phyloP scores from a whole-genome alignment of 2,113 vertebrate species.

The Centropus unirufus region DNA sequence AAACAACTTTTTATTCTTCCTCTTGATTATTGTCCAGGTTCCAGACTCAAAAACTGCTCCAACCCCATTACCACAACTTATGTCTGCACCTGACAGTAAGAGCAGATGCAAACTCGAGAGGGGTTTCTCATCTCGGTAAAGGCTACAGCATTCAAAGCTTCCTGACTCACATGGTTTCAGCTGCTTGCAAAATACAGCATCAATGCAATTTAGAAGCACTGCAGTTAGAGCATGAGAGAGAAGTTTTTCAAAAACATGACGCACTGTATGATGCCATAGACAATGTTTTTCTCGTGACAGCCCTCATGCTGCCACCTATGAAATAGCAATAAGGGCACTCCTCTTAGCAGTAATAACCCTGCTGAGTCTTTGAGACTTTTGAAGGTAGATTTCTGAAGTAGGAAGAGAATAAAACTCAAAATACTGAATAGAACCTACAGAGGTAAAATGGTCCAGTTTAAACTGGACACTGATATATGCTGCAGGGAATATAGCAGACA shows the following conservation, averaged over 20 bases:
- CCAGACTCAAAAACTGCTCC: not conserved
- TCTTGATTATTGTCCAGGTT: not conserved
- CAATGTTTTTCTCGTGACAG: not conserved
- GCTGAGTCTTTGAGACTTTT: not conserved
- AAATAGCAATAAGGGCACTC: not conserved
- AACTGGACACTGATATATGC: not conserved
- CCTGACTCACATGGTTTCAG: not conserved
- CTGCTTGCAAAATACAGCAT: not conserved
- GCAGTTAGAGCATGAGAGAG: not conserved
- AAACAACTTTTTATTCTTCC: not conserved
- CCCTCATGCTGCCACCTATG: fast-evolving
- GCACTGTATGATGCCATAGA: not conserved
- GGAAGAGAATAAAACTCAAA: not conserved
- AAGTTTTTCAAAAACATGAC: not conserved
- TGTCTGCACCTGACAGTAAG: not conserved
- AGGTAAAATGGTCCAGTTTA: not conserved
- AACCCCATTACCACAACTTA: not conserved
- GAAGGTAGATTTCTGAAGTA: not conserved
- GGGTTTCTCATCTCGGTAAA: not conserved
- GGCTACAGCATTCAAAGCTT: not conserved
- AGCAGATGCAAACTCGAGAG: not conserved
- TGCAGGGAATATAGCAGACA: not conserved
- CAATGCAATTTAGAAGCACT: not conserved
- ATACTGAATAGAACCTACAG: not conserved
- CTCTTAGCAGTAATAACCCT: not conserved